phyloP scores from a whole-genome alignment of 2,797 vertebrate species.

The Poecilia velifera region DNA sequence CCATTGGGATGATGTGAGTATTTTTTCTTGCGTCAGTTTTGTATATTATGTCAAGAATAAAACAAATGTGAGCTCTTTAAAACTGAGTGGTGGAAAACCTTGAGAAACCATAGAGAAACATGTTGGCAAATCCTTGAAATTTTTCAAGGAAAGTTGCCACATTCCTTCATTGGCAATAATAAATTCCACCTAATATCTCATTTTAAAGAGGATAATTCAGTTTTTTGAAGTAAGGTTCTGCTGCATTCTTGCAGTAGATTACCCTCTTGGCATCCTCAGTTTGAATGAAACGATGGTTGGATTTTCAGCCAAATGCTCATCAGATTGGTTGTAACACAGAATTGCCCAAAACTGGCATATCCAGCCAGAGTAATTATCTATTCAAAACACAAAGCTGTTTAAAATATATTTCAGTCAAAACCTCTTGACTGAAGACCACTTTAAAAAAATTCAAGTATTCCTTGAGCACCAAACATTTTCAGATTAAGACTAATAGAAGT shows the following conservation, averaged over 20 bases:
- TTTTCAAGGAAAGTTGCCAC: background rate
- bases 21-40: constrained; percentile 13
- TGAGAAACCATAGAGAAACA: background rate
- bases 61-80: background rate
- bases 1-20: constrained; percentile 91
- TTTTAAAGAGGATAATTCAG: background rate
- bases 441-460: background rate
- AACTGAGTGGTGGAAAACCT: background rate
- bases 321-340: background rate
- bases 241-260: background rate
- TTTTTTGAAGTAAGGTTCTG: background rate
- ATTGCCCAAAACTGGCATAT: background rate
- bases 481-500: background rate
- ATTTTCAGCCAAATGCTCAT: background rate
- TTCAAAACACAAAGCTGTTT: background rate
- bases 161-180: background rate
- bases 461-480: background rate
- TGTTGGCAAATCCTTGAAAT: background rate
- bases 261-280: background rate
- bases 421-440: background rate
- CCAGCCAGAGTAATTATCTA: background rate
- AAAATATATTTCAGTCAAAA: background rate
- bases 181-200: background rate
- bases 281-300: background rate
- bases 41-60: background rate